These are phyloP conservation scores for Eutrigla gurnardus DNA, from an alignment of 2,797 vertebrate genomes.

Conservation along the genomic window DNA sequence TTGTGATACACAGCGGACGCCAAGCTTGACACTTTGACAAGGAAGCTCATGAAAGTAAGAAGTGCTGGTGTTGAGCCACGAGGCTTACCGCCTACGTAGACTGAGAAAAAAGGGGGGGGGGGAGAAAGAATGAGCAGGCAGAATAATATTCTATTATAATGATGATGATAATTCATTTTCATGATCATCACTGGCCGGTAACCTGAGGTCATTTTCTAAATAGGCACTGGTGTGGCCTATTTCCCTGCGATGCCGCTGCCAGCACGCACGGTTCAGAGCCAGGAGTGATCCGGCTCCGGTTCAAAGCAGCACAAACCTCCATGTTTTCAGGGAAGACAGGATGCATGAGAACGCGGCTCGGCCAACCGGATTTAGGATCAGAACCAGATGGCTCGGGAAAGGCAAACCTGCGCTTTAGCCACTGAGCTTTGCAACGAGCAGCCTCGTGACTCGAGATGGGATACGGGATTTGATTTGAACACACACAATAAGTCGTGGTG, in stretches of 20 bases:
- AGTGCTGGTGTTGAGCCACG: conserved; percentile 2
- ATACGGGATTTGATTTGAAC: too few relatives aligned
- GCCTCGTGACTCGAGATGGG: conserved; percentile 2
- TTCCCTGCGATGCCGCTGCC: conserved; percentile 22
- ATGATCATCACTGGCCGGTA: conserved; percentile 16
- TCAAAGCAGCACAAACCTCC: conserved; percentile 60
- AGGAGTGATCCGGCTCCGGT: conserved; percentile 53
- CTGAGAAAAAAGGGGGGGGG: background rate
- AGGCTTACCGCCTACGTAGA: background rate
- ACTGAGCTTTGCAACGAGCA: conserved; percentile 29
- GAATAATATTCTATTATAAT: conserved; percentile 4
- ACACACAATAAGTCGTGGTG: too few relatives aligned
- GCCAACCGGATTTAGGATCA: conserved; percentile 62
- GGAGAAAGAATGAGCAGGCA: background rate
- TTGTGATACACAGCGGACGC: conserved; percentile 8
- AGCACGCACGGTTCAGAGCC: conserved; percentile 42
- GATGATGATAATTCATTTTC: conserved; percentile 20
- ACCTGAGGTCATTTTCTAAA: conserved; percentile 45
- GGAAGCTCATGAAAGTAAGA: conserved; percentile 13
- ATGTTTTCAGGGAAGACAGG: conserved; percentile 51
- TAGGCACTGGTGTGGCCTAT: conserved; percentile 10
- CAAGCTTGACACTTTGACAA: conserved; percentile 32
- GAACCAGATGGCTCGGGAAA: conserved; percentile 58
- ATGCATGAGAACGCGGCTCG: conserved; percentile 58
- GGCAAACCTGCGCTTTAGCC: conserved; percentile 42